A percentile compares a stretch with the other conserved stretches of the same genome.
Conservation (phyloP, 1,140 invertebrate genomes). For the Dufourea novaeangliae region DNA sequence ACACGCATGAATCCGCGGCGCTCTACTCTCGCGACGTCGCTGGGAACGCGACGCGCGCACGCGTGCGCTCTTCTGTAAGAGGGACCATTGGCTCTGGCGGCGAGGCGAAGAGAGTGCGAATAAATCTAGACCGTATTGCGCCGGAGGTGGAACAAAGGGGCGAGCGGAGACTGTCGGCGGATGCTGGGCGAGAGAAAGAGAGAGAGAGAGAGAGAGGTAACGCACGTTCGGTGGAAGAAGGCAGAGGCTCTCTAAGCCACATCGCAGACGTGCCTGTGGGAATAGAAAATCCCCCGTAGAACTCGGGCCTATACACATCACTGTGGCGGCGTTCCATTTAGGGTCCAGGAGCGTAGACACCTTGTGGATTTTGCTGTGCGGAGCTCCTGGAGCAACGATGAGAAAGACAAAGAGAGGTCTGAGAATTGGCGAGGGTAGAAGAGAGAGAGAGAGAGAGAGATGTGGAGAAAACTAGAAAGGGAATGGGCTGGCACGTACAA, state of each 20-base stretch:
- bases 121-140: constrained; percentile 68
- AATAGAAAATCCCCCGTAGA: constrained; percentile 66
- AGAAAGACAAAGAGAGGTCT: background rate
- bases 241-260: constrained; percentile 46
- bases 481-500: constrained; percentile 18
- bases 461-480: constrained; percentile 18
- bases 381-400: background rate
- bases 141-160: constrained; percentile 32
- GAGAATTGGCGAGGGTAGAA: constrained; percentile 9
- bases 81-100: constrained; percentile 16
- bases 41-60: background rate
- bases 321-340: constrained; percentile 57
- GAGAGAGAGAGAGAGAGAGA: constrained; percentile 31
- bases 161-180: background rate
- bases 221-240: constrained; percentile 5
- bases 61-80: no score
- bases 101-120: constrained; percentile 27
- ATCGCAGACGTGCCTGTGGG: constrained; percentile 66
- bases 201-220: background rate
- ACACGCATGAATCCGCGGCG: no score
- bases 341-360: constrained; percentile 69
- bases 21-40: background rate
- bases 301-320: constrained; percentile 50
- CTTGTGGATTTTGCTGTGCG: constrained; percentile 58
- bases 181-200: background rate